Evolutionary conservation across 2,888 invertebrate species (phyloP), one percentile per base, ranked within the genome.

Genomic region (Dynastes maya): DNA sequence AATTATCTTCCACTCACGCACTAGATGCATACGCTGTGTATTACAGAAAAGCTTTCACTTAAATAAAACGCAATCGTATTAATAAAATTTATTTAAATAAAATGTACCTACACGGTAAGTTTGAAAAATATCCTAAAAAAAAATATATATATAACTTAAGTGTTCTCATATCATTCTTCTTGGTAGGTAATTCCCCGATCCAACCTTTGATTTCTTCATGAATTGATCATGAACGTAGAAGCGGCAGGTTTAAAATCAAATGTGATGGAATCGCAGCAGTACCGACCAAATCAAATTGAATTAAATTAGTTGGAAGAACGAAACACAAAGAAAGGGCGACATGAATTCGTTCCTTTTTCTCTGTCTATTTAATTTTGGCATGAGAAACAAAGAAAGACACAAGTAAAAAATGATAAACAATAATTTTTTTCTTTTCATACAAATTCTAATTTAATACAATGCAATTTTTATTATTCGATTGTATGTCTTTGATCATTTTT

Each of bases 41-140:
- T 32, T 32, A 32, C 32, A 37, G 32, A 5, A 6, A 37, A 37
- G 6, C 8, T 8, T 45, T 45, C 45, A 45, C 5, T n/a, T 58
- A 55, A 71, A 71, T 71, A 37, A 71, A 71, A 71, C 71, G 13
- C 13, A 55, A 9, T 49, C 84, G 84, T 85, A 83, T 84, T 86
- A 86, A 86, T 86, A 86, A 87, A 87, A 86, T 87, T 87, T 86
- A 86, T 85, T 87, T 87, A 87, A 86, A 84, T 85, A 84, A 86
- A 82, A 72, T 83, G 83, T 85, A 84, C 86, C 86, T 86, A 86
- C 84, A 84, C 83, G 84, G 83, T 85, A 85, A 86, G 72, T 85
- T 85, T 76, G 80, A 80, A 83, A 77, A 70, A 77, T 58, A 72
- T 58, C 58, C 72, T 72, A 72, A 72, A 72, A 58, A 72, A 72